Base-by-base conservation (phyloP, 2,797 vertebrate species). In the Urophycis tenuis region DNA sequence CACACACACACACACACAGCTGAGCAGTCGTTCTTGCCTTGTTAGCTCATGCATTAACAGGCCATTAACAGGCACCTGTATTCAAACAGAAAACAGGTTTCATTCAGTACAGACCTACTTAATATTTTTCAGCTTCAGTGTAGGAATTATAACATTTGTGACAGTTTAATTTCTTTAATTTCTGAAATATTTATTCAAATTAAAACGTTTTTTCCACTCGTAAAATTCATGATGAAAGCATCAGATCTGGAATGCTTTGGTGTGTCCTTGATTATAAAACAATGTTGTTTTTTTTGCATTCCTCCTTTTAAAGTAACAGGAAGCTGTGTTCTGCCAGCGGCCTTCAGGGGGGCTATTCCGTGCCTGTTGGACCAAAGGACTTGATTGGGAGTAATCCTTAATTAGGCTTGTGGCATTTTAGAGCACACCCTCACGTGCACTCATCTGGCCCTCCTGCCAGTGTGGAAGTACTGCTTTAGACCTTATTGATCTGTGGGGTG, bases 311-410 rank as follows among this genome's bases (percentile, higher is more conserved):
- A 87, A 84, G 86, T 81, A 77, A 78, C 14, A 22, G 81, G 82
- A 86, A 87, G 79, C 74, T 79, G 75, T 86, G 88, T 85, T 83
- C 72, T 88, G 81, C 83, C 35, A 31, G 81, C 60, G 84, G 77
- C 73, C 80, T n/a, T 60, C 75, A 74, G 71, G 73, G 72, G 34
- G 29, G 10, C 67, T 17, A 11, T 3, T 70, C 67, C 67, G 14
- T 74, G 72, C 81, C 82, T 76, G 81, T 89, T 88, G 82, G 85
- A 90, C 80, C 81, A 86, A 85, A 87, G 82, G 79, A 87, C 82
- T 89, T 90, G 84, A 90, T 89, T 83, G 85, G 81, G 80, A 87
- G 81, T 88, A 89, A 89, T 89, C 87, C 88, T 90, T 91, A 90
- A 91, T 90, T 90, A 88, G 85, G 82, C 86, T 85, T 83, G 76